Conservation (phyloP, 2,113 vertebrate species). For the Chamaetylas fuelleborni region DNA sequence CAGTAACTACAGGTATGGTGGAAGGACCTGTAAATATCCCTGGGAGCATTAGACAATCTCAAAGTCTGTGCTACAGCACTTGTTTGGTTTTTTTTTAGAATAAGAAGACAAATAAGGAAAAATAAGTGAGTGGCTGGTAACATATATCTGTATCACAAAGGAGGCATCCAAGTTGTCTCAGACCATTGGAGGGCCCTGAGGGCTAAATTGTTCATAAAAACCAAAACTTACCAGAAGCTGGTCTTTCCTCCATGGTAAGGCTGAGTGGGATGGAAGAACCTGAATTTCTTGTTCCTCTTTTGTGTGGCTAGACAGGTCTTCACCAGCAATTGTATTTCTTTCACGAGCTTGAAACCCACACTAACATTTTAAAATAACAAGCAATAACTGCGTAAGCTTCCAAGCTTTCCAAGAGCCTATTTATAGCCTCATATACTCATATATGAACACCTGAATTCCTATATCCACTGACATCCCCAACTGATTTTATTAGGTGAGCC, state of each 20-base stretch:
- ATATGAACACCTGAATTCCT: not conserved
- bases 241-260: conserved; percentile 21
- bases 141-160: not conserved
- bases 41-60: not conserved
- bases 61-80: not conserved
- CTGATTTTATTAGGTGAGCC: not conserved
- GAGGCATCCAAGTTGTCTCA: not conserved
- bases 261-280: conserved; percentile 35
- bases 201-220: conserved; percentile 12
- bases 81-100: not conserved
- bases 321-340: not conserved
- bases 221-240: conserved; percentile 16
- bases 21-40: not conserved
- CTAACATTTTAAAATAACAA: conserved; percentile 34
- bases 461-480: rapidly evolving
- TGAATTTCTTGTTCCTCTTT: conserved; percentile 52
- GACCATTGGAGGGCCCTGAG: not conserved
- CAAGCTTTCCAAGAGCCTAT: conserved; percentile 23
- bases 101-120: not conserved
- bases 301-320: conserved; percentile 35
- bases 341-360: conserved; percentile 8
- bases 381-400: not conserved
- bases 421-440: not conserved
- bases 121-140: not conserved
- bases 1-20: not conserved